Conservation (phyloP, 1,140 invertebrate genomes). For the Zaprionus gabonicus region DNA sequence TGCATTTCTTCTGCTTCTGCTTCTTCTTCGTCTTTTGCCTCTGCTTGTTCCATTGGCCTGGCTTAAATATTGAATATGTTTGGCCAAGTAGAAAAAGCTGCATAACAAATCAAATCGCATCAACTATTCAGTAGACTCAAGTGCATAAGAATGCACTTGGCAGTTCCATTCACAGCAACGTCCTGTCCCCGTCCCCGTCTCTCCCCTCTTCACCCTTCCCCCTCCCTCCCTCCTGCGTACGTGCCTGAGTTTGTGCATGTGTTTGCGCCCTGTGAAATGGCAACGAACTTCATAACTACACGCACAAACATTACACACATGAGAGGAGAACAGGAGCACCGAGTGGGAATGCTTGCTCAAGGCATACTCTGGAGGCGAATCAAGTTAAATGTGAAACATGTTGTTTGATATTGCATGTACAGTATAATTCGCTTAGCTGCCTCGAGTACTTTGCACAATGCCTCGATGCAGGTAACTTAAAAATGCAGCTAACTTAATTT, state of each 20-base stretch:
- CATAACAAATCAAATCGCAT: constrained; percentile 52
- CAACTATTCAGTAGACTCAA: constrained; percentile 44
- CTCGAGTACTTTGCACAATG: no score
- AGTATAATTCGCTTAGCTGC: no score
- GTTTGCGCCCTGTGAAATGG: constrained; percentile 26
- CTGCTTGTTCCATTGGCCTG: constrained; percentile 15
- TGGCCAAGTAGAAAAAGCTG: constrained; percentile 31
- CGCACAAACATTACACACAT: constrained; percentile 38
- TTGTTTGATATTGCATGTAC: no score
- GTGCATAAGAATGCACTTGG: constrained; percentile 45
- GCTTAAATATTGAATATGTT: constrained; percentile 28
- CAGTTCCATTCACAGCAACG: constrained; percentile 22
- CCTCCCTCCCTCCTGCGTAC: not conserved
- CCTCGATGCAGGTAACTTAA: no score
- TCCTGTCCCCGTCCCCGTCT: not conserved
- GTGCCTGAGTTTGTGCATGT: constrained; percentile 7
- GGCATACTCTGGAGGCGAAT: not conserved
- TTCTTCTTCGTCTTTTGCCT: not conserved
- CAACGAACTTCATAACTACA: constrained; percentile 42
- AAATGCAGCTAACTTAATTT: no score
- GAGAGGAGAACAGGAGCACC: constrained; percentile 29
- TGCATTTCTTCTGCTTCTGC: not conserved
- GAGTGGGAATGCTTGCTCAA: not conserved
- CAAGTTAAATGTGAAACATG: not conserved
- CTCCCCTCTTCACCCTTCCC: not conserved